Base-by-base conservation (phyloP, 2,797 vertebrate genomes). In the Melanotaenia boesemani region DNA sequence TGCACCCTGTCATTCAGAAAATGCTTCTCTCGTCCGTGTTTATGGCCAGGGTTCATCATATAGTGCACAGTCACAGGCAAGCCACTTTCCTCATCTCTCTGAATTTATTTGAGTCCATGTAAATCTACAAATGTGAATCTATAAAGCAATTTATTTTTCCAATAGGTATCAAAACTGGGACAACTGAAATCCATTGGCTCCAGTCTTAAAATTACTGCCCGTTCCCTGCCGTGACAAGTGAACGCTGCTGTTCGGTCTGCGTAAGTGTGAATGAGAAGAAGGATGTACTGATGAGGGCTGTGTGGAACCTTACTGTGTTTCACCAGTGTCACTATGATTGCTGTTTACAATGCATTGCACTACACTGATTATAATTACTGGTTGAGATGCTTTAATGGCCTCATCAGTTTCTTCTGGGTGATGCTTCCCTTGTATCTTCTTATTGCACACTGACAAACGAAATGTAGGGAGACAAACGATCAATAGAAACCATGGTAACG, bases 281-380 rank as follows among this genome's bases (percentile, higher is more conserved):
- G 59, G 36, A 16, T 63, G 46, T 32, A 24, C n/a, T 66, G 63
- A 73, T 74, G 61, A 70, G 57, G 46, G 66, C 64, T 74, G 55
- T 62, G 67, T 20, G 41, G 48, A 56, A 59, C 58, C 52, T 70
- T 2, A 5, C 55, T 39, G 69, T 63, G 59, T 80, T 62, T 73
- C 44, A 59, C 18, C 59, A 67, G 39, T 79, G 75, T 84, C 60
- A 55, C 18, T 67, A n/a, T 83, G 85, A 92, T 89, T 84, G 71
- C 72, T 76, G 81, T 87, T 74, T 81, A 81, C 78, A 34, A 39
- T 0, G 13, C 63, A 61, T 67, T 55, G 55, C 13, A 8, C 46
- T 63, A 39, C 24, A 22, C 72, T 88, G 80, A 90, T 88, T 89
- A 66, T 80, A 83, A 89, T 85, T 81, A 72, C 69, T 70, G 28